Evolutionary conservation across 2,113 vertebrate species (phyloP).

Genomic region (Serilophus lunatus): DNA sequence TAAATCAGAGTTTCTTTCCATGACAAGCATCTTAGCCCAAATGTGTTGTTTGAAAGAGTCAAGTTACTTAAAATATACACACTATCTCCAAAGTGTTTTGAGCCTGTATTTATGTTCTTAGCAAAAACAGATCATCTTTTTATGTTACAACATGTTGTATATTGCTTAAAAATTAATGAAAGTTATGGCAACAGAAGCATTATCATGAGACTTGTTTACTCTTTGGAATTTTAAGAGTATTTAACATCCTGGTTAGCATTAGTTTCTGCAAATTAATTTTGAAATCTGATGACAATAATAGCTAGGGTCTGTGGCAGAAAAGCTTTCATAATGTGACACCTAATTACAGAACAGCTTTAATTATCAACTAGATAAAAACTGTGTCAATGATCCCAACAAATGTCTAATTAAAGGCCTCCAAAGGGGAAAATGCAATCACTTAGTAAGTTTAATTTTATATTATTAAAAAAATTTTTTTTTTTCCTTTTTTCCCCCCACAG

Average conservation of each 20-base stretch:
- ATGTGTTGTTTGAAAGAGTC: not conserved
- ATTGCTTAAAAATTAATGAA: not conserved
- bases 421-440: not conserved
- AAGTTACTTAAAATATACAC: not conserved
- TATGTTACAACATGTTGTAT: not conserved
- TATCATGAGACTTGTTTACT: conserved; percentile 41
- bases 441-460: conserved; percentile 10
- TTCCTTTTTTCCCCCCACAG: not conserved
- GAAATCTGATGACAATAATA: conserved; percentile 7
- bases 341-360: conserved; percentile 54
- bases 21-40: not conserved
- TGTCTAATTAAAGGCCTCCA: conserved; percentile 35
- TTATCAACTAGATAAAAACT: conserved; percentile 24
- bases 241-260: conserved; percentile 4
- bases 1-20: not conserved
- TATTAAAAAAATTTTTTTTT: not conserved
- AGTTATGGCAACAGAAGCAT: conserved; percentile 26
- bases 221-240: conserved; percentile 34
- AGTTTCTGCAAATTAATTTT: conserved; percentile 57
- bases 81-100: not conserved
- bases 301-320: conserved; percentile 29
- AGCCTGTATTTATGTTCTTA: not conserved
- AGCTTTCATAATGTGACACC: conserved; percentile 43
- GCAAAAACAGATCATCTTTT: not conserved
- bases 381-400: conserved; percentile 36